A percentile compares a stretch with the other conserved stretches of the same genome.
phyloP scores from a whole-genome alignment of 2,888 invertebrate species.

The Coenonympha arcania region DNA sequence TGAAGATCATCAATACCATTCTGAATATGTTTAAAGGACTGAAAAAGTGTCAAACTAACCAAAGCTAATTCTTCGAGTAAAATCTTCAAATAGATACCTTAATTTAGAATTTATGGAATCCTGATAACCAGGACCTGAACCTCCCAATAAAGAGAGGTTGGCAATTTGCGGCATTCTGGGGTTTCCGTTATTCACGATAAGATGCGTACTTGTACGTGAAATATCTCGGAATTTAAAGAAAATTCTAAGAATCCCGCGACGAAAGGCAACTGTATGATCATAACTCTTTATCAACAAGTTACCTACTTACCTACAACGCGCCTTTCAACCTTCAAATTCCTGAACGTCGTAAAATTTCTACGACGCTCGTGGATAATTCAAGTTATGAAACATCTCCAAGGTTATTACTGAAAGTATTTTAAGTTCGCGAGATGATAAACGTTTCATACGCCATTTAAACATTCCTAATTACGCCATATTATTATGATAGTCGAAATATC shows the following conservation, averaged over 20 bases:
- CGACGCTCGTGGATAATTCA: not conserved
- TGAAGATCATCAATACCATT: no score
- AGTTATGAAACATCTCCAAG: not conserved
- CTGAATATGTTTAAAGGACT: no score
- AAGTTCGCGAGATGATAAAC: not conserved
- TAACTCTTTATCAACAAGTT: not conserved
- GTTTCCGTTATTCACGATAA: no score
- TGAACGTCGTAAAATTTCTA: not conserved
- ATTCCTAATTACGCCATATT: not conserved
- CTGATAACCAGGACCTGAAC: no score
- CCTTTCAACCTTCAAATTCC: conserved; percentile 1
- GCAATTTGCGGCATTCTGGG: no score
- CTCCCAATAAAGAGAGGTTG: no score
- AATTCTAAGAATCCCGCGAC: not conserved
- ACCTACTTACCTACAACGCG: not conserved
- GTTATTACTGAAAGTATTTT: not conserved
- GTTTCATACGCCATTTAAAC: not conserved
- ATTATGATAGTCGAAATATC: not conserved
- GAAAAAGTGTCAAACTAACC: no score
- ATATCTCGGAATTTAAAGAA: not conserved
- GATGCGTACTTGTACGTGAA: no score
- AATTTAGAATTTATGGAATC: no score
- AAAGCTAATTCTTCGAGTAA: no score
- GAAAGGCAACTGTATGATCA: not conserved
- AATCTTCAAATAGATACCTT: no score